Evolutionary conservation across 2,888 invertebrate species (phyloP), one percentile per base, ranked within the genome.

Genomic region (Parnassius apollo): DNA sequence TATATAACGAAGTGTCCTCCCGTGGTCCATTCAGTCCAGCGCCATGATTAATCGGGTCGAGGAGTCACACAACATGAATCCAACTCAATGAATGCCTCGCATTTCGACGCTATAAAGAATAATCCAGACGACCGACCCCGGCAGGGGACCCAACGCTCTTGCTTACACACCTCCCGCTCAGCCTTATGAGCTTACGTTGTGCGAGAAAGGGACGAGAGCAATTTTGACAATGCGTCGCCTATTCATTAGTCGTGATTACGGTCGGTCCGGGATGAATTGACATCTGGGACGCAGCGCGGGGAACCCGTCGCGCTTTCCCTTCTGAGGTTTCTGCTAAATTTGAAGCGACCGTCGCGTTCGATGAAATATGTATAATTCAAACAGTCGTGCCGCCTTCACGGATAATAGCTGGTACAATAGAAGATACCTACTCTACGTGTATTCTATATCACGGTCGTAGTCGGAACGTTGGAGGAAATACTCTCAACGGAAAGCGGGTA

Each of bases 211-310:
- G 91, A 90, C 73, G 71, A 77, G 68, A 67, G 66, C 71, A 78
- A 67, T 77, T 86, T 78, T 80, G 83, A 77, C 76, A 79, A 72
- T 71, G 72, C 80, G 77, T 71, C 86, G 81, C 81, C 89, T 87
- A 88, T 88, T 91, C 91, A 91, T 91, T 91, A 91, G 91, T 87
- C 77, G 85, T 83, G 86, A 86, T 86, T 88, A 88, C 77, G 70
- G 68, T 67, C 69, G 81, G 77, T 73, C 71, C 78, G 83, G 86
- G 88, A 88, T 88, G 87, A 89, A 88, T 88, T 89, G 89, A 89
- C 89, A 89, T 86, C 82, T 83, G 88, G 88, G 86, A 85, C 84
- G 82, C 76, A 62, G 70, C 68, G 68, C 72, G 81, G 83, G 86
- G 82, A 81, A 85, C 75, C 75, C 80, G 79, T 80, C 80, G 77